Conservation (phyloP, 1,140 invertebrate species). For the Apis laboriosa region DNA sequence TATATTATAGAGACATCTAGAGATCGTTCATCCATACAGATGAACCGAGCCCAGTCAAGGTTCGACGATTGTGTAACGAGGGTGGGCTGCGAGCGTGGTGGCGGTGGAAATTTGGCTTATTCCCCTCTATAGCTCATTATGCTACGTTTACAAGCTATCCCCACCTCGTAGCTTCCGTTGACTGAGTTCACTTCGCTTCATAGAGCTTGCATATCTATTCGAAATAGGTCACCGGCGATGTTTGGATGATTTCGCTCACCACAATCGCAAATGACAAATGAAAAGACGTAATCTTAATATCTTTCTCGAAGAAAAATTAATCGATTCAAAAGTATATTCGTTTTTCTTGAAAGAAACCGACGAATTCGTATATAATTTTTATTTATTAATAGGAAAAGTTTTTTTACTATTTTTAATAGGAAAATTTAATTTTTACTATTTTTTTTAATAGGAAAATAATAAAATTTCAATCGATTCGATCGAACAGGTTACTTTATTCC, state of each 20-base stretch:
- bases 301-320: background rate
- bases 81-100: constrained; percentile 19
- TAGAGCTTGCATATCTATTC: constrained; percentile 28
- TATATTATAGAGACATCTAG: no score
- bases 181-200: constrained; percentile 30
- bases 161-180: constrained; percentile 37
- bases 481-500: no score
- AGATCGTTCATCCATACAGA: background rate
- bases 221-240: constrained; percentile 38
- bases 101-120: constrained; percentile 50
- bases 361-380: no score
- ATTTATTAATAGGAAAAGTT: no score
- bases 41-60: constrained; percentile 4
- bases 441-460: no score
- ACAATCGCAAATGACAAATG: background rate
- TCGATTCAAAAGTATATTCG: background rate
- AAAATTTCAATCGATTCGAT: no score
- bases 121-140: constrained; percentile 46
- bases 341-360: no score
- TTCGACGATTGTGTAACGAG: background rate
- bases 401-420: no score
- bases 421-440: no score
- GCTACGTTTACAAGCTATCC: constrained; percentile 46
- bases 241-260: constrained; percentile 1
- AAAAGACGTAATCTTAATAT: background rate